Evolutionary conservation across 1,140 invertebrate species (phyloP).

Genomic region (Drosophila punjabiensis): DNA sequence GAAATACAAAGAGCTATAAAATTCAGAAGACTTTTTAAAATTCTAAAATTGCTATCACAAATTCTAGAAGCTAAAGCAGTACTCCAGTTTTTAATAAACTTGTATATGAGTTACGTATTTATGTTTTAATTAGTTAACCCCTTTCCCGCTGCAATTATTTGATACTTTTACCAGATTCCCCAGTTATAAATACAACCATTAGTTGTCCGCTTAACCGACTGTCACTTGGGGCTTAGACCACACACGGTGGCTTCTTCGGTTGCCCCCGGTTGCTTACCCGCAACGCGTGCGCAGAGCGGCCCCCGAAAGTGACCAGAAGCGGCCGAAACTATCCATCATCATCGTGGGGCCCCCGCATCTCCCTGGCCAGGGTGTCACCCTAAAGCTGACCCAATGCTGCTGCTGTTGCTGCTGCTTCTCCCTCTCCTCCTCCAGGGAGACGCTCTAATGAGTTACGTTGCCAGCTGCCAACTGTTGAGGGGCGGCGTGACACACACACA

Average conservation of each 20-base stretch:
- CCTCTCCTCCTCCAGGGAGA: constrained; percentile 4
- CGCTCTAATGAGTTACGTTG: constrained; percentile 60
- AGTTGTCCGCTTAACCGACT: constrained; percentile 8
- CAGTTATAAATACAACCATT: constrained; percentile 5
- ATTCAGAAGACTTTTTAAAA: not conserved
- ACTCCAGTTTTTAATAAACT: not conserved
- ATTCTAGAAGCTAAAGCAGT: not conserved
- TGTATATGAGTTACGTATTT: not conserved
- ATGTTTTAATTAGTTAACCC: not conserved
- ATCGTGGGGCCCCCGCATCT: constrained; percentile 13
- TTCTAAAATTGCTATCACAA: not conserved
- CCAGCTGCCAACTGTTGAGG: constrained; percentile 58
- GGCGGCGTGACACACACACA: constrained; percentile 45
- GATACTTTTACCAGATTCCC: not conserved
- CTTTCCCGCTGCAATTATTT: not conserved
- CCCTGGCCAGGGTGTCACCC: constrained; percentile 10
- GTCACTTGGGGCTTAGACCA: constrained; percentile 22
- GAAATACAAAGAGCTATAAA: not conserved
- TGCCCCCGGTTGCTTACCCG: constrained; percentile 59
- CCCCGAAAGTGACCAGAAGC: constrained; percentile 62
- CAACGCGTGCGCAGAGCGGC: constrained; percentile 70
- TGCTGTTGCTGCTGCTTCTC: constrained; percentile 15
- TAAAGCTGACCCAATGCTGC: constrained; percentile 26
- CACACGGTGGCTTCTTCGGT: constrained; percentile 7
- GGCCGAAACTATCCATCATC: constrained; percentile 79